Evolutionary conservation across 2,888 invertebrate species (phyloP).

Genomic region (Archips crataeganus): DNA sequence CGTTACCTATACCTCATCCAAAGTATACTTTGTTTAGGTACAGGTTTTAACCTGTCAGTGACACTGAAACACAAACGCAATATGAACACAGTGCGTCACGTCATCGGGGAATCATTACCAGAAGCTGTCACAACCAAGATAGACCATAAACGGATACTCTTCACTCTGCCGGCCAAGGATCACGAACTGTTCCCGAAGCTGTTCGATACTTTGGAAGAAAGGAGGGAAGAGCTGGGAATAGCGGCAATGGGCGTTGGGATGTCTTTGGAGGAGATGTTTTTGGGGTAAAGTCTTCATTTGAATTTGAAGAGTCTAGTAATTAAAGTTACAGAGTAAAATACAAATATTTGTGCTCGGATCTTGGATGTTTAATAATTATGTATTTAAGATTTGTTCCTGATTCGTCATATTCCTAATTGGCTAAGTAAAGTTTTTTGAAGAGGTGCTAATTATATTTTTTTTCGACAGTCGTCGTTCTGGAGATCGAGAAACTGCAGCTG

Average conservation of each 20-base stretch:
- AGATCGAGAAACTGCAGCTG: too few relatives aligned
- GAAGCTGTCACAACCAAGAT: not conserved
- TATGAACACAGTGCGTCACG: not conserved
- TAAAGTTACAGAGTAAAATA: too few relatives aligned
- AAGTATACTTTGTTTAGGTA: not conserved
- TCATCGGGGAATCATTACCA: not conserved
- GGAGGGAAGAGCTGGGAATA: conserved; percentile 86
- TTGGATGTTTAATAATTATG: too few relatives aligned
- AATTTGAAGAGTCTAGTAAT: too few relatives aligned
- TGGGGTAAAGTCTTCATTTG: conserved; percentile 73
- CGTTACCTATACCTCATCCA: not conserved
- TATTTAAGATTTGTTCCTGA: too few relatives aligned
- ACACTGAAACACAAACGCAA: conserved; percentile 6
- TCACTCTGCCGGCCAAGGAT: conserved; percentile 83
- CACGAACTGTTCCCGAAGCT: conserved; percentile 80
- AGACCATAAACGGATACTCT: conserved; percentile 69
- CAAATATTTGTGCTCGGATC: too few relatives aligned
- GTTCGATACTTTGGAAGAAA: conserved; percentile 85
- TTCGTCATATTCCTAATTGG: too few relatives aligned
- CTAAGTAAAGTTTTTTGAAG: too few relatives aligned
- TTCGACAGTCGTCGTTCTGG: too few relatives aligned
- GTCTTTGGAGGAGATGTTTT: conserved; percentile 94
- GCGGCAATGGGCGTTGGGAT: conserved; percentile 90
- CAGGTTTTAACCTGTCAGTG: conserved; percentile 28
- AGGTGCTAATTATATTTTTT: too few relatives aligned